These are phyloP conservation scores for Ailurus styani DNA, from an alignment of 2,113 vertebrate species.

Conservation along the genomic window DNA sequence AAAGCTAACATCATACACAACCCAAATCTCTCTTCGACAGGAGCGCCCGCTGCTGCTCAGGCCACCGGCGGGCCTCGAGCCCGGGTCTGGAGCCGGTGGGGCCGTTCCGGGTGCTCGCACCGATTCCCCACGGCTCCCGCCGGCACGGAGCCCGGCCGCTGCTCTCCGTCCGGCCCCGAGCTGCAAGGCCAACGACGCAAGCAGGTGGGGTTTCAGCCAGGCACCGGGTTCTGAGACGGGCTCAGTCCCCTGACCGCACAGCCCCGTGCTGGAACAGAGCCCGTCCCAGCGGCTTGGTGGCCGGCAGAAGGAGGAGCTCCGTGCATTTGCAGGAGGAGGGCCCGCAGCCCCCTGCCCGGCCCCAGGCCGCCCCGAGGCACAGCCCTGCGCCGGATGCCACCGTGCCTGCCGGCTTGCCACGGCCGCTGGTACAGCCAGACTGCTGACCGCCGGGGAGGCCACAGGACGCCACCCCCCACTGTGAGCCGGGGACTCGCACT, in stretches of 20 bases:
- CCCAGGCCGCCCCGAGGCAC: background rate
- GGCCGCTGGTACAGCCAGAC: background rate
- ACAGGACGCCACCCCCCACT: background rate
- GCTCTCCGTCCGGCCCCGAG: background rate
- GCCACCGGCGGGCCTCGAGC: background rate
- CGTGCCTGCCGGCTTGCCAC: background rate
- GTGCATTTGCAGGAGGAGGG: background rate
- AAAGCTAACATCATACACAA: fast-evolving
- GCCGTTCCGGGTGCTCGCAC: fast-evolving
- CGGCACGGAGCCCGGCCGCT: background rate
- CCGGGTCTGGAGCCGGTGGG: fast-evolving
- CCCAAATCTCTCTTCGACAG: fast-evolving
- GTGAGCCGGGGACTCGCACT: background rate
- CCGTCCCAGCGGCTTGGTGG: fast-evolving
- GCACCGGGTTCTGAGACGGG: fast-evolving
- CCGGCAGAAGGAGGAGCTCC: fast-evolving
- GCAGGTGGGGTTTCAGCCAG: background rate
- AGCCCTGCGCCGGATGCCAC: background rate
- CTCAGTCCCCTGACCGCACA: too few species aligned
- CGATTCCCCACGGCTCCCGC: fast-evolving
- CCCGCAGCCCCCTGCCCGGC: background rate
- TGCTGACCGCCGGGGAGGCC: fast-evolving
- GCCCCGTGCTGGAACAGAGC: fast-evolving
- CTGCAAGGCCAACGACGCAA: too few species aligned
- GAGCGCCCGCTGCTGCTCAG: background rate